These are phyloP conservation scores for Galerucella pusilla DNA, from an alignment of 2,888 invertebrate species.

Conservation along the genomic window DNA sequence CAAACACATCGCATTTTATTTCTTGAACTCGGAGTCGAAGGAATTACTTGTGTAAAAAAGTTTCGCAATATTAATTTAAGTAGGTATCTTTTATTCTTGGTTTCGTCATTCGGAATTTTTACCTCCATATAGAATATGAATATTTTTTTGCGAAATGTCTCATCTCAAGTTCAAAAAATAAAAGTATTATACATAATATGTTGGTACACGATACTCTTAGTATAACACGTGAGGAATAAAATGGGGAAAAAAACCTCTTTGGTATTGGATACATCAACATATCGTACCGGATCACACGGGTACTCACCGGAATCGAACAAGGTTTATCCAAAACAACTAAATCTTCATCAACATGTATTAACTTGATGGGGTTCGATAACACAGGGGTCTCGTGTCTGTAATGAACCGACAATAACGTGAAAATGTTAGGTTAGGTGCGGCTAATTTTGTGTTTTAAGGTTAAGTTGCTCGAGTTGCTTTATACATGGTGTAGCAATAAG, in stretches of 20 bases:
- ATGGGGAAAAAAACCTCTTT: background rate
- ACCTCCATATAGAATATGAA: too few species aligned
- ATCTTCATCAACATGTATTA: constrained; percentile 86
- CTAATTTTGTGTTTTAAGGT: background rate
- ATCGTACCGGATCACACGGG: constrained; percentile 43
- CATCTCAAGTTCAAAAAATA: background rate
- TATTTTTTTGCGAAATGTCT: too few species aligned
- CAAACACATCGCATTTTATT: too few species aligned
- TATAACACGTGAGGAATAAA: background rate
- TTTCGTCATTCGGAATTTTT: too few species aligned
- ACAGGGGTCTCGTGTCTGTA: constrained; percentile 90
- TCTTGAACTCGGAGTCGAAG: too few species aligned
- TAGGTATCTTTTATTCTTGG: too few species aligned
- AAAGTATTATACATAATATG: background rate
- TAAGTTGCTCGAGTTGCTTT: background rate
- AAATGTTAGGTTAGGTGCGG: constrained; percentile 34
- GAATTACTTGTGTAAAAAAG: too few species aligned
- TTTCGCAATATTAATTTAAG: too few species aligned
- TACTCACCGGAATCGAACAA: constrained; percentile 87
- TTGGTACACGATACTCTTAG: background rate
- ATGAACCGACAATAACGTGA: constrained; percentile 49
- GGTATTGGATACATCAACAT: background rate
- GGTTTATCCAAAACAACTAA: constrained; percentile 91
- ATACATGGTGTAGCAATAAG: background rate
- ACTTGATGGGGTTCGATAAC: constrained; percentile 81